Conservation (phyloP, 2,888 invertebrate genomes). For the Platycheirus albimanus region DNA sequence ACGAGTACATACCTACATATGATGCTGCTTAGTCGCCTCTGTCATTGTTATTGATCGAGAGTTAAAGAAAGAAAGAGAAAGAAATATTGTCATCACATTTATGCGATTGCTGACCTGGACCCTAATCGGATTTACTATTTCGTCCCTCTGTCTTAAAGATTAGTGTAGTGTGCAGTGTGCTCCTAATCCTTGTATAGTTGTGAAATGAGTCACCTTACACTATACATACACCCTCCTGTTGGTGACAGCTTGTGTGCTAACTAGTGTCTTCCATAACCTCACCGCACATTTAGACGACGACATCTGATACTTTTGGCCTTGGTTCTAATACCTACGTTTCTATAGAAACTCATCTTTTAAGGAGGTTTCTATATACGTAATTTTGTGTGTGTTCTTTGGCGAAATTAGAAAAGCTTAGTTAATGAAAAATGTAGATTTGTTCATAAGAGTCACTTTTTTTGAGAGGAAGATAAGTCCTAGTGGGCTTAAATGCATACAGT, state of each 20-base stretch:
- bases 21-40: too few species aligned
- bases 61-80: too few species aligned
- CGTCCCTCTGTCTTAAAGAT: constrained; percentile 24
- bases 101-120: constrained; percentile 36
- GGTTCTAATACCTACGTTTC: constrained; percentile 35
- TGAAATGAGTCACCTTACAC: constrained; percentile 37
- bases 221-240: too few species aligned
- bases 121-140: constrained; percentile 53
- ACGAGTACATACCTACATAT: too few species aligned
- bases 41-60: constrained; percentile 26
- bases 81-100: constrained; percentile 3
- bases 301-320: constrained; percentile 57
- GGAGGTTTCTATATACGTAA: neutral
- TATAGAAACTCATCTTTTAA: constrained; percentile 14
- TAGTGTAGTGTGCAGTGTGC: too few species aligned
- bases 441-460: constrained; percentile 14
- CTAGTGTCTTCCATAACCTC: too few species aligned
- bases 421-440: constrained; percentile 4
- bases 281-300: constrained; percentile 34
- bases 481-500: constrained; percentile 10
- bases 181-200: constrained; percentile 30
- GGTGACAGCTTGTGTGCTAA: too few species aligned
- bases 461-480: neutral
- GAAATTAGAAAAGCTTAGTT: constrained; percentile 9
- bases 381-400: neutral